Evolutionary conservation across 1,140 invertebrate species (phyloP).

Genomic region (Himalopsyche phryganea): DNA sequence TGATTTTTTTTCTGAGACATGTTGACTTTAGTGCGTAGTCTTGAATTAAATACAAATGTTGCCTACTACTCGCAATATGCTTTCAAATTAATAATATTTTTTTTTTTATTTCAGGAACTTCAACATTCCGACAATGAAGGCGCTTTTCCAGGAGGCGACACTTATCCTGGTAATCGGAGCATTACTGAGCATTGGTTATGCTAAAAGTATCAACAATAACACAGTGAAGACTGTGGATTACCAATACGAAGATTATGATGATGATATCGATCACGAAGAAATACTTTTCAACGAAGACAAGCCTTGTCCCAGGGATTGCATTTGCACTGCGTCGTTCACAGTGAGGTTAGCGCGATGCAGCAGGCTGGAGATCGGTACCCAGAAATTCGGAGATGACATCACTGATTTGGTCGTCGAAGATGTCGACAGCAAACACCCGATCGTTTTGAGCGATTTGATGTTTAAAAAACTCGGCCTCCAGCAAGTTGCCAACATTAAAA

Average conservation of each 20-base stretch:
- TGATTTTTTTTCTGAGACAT: too few species aligned
- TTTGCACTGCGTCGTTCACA: slow-evolving; percentile 47
- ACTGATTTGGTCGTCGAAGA: slow-evolving; percentile 59
- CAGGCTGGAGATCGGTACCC: slow-evolving; percentile 54
- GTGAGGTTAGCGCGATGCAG: slow-evolving; percentile 50
- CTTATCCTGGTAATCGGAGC: slow-evolving; percentile 48
- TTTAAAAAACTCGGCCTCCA: slow-evolving; percentile 57
- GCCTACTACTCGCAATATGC: too few species aligned
- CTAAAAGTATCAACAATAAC: slow-evolving; percentile 29
- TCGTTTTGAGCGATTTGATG: slow-evolving; percentile 53
- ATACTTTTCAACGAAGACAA: slow-evolving; percentile 50
- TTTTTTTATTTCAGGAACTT: slow-evolving; percentile 47
- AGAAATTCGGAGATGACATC: slow-evolving; percentile 58
- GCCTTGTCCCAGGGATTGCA: slow-evolving; percentile 51
- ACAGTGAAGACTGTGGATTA: slow-evolving; percentile 38
- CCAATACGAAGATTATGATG: slow-evolving; percentile 44
- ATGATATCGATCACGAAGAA: slow-evolving; percentile 43
- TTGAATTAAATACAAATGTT: too few species aligned
- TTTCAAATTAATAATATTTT: too few species aligned
- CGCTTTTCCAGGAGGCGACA: slow-evolving; percentile 47
- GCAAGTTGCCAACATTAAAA: slow-evolving; percentile 55
- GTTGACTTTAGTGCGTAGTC: too few species aligned
- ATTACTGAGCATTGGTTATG: slow-evolving; percentile 31
- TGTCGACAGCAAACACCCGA: slow-evolving; percentile 51
- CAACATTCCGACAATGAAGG: slow-evolving; percentile 43